Evolutionary conservation across 1,140 invertebrate species (phyloP), one percentile per base, ranked within the genome.

Genomic region (Hycleus cichorii): DNA sequence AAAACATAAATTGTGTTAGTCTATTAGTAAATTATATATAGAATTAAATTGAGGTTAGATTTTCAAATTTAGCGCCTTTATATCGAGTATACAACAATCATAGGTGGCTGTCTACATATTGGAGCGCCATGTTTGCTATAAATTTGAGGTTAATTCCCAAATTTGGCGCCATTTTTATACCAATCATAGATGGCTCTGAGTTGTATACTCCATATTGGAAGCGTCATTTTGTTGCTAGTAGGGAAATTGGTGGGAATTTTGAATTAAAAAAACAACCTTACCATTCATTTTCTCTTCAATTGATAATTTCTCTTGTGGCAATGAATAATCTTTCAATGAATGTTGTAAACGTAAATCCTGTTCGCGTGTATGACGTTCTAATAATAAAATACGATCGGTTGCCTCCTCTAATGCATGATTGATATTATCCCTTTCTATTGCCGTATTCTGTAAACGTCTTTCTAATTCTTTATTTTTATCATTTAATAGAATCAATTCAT

Each of bases 381-480:
- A 78, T 67, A 90, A 80, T 56, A 87, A 73, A 60, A 94, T 93
- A 70, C 91, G 83, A 75, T 96, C 92, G 49, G 88, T 86, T 38
- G 92, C 88, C 76, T 95, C 93, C 64, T 96, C 92, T 49, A 95
- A 78, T 47, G 88, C 86, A 18, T 83, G 81, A 39, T 83, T 80
- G 26, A 94, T 77, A 49, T 81, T 81, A 56, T 94, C 88, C 67
- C 91, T 81, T 73, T 96, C 92, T 48, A 84, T 81, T 3, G 86
- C 78, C 5, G 91, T 76, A 49, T 79, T 76, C 50, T 87, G 80
- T 52, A 91, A 77, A 66, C 91, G 79, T 69, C 86, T 83, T 72
- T 95, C 93, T 57, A 95, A 74, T 64, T 95, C 93, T 48, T 81
- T 79, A 69, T 90, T 90, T 72, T 92, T 90, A 66, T 91, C 88